Conservation (phyloP, 2,888 invertebrate species). For the Chromoteleia sp. region DNA sequence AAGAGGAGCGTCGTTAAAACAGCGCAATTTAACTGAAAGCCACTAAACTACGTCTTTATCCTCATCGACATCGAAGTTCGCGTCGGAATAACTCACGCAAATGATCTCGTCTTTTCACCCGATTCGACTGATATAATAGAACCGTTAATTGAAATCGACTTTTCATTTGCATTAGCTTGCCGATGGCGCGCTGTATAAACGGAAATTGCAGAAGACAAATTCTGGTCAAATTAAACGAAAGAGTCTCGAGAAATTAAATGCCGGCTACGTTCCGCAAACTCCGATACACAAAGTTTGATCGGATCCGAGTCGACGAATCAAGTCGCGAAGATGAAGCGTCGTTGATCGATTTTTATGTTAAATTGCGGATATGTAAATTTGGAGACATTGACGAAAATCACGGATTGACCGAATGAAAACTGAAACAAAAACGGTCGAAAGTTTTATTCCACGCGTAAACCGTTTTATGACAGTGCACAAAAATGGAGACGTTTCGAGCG, state of each 20-base stretch:
- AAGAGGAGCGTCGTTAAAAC: slow-evolving; percentile 46
- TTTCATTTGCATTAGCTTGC: slow-evolving; percentile 66
- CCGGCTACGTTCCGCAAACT: slow-evolving; percentile 13
- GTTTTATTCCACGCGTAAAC: no score
- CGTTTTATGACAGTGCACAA: slow-evolving; percentile 9
- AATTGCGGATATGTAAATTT: no score
- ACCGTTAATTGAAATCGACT: slow-evolving; percentile 70
- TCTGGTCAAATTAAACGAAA: slow-evolving; percentile 59
- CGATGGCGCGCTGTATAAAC: slow-evolving; percentile 44
- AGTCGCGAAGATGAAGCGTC: slow-evolving; percentile 1
- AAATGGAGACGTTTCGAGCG: slow-evolving; percentile 5
- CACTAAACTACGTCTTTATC: slow-evolving; percentile 64
- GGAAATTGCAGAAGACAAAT: slow-evolving; percentile 66
- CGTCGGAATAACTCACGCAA: slow-evolving; percentile 64
- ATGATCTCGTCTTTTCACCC: slow-evolving; percentile 68
- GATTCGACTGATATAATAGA: slow-evolving; percentile 69
- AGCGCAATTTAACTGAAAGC: slow-evolving; percentile 61
- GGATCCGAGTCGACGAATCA: slow-evolving; percentile 4
- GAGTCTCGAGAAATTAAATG: slow-evolving; percentile 43
- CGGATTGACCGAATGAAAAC: no score
- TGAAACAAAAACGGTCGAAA: background rate
- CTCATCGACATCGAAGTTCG: slow-evolving; percentile 62
- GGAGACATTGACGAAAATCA: no score
- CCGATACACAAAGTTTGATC: slow-evolving; percentile 20
- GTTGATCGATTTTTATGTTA: no score